phyloP scores from a whole-genome alignment of 2,113 vertebrate genomes.

The Sinocyclocheilus rhinocerous region DNA sequence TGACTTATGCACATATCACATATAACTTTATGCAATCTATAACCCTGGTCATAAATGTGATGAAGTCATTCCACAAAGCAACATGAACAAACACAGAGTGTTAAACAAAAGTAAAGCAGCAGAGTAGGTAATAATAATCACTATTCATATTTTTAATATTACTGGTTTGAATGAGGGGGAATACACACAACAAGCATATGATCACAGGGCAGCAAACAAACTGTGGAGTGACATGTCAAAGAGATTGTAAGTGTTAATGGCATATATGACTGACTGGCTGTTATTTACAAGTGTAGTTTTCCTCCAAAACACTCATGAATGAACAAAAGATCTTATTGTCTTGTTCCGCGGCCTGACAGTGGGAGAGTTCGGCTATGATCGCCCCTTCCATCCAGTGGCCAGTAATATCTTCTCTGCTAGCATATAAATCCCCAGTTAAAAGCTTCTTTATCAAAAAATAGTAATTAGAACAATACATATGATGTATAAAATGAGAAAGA shows the following conservation, averaged over 20 bases:
- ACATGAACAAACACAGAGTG: background rate
- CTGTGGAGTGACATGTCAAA: slow-evolving; percentile 44
- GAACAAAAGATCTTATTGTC: slow-evolving; percentile 20
- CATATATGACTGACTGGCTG: slow-evolving; percentile 33
- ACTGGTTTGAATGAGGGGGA: slow-evolving; percentile 55
- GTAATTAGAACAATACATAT: slow-evolving; percentile 59
- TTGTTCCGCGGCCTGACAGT: background rate
- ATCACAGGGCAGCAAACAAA: slow-evolving; percentile 47
- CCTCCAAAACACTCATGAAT: slow-evolving; percentile 24
- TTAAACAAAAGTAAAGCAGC: slow-evolving; percentile 5
- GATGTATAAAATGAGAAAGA: slow-evolving; percentile 54
- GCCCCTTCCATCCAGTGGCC: slow-evolving; percentile 8
- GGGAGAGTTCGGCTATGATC: background rate
- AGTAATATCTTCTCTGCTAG: slow-evolving; percentile 35
- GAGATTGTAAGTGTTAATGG: slow-evolving; percentile 39
- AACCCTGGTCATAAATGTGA: background rate
- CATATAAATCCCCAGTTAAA: slow-evolving; percentile 51
- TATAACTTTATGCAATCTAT: background rate
- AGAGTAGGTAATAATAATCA: slow-evolving; percentile 6
- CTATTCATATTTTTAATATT: slow-evolving; percentile 57
- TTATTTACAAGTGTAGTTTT: slow-evolving; percentile 48
- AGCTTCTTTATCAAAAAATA: slow-evolving; percentile 58
- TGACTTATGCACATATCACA: too few species aligned
- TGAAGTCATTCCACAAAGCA: background rate
- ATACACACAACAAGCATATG: slow-evolving; percentile 57